Evolutionary conservation across 1,140 invertebrate genomes (phyloP).

Genomic region (Pseudobourletiella spinata): DNA sequence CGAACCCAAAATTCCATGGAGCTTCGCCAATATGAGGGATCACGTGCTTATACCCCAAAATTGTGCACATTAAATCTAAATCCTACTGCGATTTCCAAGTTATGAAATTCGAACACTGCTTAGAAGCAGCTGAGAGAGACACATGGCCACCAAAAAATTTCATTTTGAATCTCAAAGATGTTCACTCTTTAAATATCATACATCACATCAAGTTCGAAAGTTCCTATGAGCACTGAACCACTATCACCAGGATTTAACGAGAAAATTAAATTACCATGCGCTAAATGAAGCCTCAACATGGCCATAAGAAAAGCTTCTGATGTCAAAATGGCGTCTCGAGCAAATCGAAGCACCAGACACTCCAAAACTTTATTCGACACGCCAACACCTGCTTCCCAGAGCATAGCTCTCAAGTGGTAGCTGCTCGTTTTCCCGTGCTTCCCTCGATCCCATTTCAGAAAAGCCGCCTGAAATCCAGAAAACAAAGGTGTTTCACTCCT

Average conservation of each 20-base stretch:
- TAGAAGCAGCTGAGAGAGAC: too few species aligned
- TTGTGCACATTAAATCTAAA: too few species aligned
- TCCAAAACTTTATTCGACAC: slow-evolving; percentile 66
- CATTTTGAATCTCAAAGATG: too few species aligned
- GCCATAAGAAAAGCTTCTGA: slow-evolving; percentile 58
- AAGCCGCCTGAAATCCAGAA: slow-evolving; percentile 46
- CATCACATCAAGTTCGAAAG: too few species aligned
- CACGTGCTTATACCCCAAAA: too few species aligned
- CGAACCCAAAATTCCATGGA: too few species aligned
- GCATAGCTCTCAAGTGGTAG: slow-evolving; percentile 53
- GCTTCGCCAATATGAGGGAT: too few species aligned
- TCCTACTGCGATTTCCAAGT: too few species aligned
- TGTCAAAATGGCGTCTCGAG: slow-evolving; percentile 51
- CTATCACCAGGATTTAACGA: not conserved
- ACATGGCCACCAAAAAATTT: too few species aligned
- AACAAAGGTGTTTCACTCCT: not conserved
- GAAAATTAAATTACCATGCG: slow-evolving; percentile 50
- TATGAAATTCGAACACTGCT: too few species aligned
- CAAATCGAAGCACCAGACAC: slow-evolving; percentile 58
- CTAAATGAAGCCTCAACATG: slow-evolving; percentile 58
- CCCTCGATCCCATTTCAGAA: slow-evolving; percentile 52
- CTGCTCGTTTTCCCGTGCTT: slow-evolving; percentile 52
- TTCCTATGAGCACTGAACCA: not conserved
- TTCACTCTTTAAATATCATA: too few species aligned
- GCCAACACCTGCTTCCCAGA: slow-evolving; percentile 59